Base-by-base conservation (phyloP, 2,113 vertebrate genomes). In the Tupaia tana region DNA sequence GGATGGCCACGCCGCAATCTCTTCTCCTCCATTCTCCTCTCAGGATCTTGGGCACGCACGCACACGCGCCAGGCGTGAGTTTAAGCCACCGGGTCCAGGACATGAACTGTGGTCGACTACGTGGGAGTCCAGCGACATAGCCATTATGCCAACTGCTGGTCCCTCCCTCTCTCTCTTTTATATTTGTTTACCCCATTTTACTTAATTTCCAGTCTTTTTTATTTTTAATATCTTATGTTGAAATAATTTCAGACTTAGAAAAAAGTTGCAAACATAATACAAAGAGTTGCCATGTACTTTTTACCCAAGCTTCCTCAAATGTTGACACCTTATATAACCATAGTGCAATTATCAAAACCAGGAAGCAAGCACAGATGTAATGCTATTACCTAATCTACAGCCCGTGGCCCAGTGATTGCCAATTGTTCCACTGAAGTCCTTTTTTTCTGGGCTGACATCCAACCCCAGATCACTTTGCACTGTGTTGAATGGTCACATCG, bases 241-340 rank as follows among this genome's bases (percentile, higher is more conserved):
- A 95, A 95, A 88, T 92, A 85, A 63, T 78, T 90, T 18, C 69
- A 91, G 67, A 87, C 79, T 78, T 85, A 24, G 43, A 69, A 91
- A 81, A 54, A 92, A 89, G 43, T 43, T 80, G 15, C 61, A 87
- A 73, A 90, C 81, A 43, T 31, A 67, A 64, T 84, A 86, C 74
- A 66, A 64, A 86, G 34, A 83, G 61, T 85, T 78, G 34, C 34
- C 13, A 10, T 43, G 29, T 29, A 75, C 9, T 70, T 43, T 54
- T 90, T 66, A 71, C 19, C 43, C 59, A 78, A 78, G 19, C 71
- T 75, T 97, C 69, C 77, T 3, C 58, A 81, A 92, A 81, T 90
- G 75, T 66, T 96, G 75, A 73, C 56, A n/a, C 86, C 78, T 95
- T 96, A 67, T 54, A 9, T 73, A 94, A 95, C 25, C 43, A 63